These are phyloP conservation scores for Adelognathus sp. DNA, from an alignment of 2,888 invertebrate species.

Conservation along the genomic window DNA sequence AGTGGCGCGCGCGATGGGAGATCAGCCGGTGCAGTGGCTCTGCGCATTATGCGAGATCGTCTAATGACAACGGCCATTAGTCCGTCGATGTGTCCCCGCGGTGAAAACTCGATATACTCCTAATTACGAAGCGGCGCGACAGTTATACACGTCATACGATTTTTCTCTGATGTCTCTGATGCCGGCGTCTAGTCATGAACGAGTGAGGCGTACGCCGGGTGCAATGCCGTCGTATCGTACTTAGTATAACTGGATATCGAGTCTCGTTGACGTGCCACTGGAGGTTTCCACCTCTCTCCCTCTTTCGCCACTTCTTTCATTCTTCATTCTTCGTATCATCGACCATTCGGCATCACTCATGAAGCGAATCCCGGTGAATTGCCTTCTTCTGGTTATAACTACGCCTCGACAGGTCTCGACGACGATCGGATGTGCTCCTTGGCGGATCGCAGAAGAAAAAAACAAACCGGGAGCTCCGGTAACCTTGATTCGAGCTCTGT, in stretches of 20 bases:
- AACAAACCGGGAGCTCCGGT: slow-evolving; percentile 68
- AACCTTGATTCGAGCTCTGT: slow-evolving; percentile 66
- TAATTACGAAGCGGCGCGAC: slow-evolving; percentile 60
- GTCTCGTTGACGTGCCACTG: slow-evolving; percentile 1
- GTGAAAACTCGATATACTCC: slow-evolving; percentile 55
- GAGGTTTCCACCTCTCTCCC: slow-evolving; percentile 9
- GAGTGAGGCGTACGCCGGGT: slow-evolving; percentile 19
- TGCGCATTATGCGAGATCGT: slow-evolving; percentile 14
- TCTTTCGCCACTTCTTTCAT: slow-evolving; percentile 15
- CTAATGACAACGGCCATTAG: slow-evolving; percentile 62
- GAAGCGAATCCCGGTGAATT: slow-evolving; percentile 37
- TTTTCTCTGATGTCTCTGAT: slow-evolving; percentile 35
- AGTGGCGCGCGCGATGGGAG: background rate
- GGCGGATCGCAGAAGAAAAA: background rate
- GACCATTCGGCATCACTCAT: slow-evolving; percentile 26
- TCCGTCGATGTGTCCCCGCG: slow-evolving; percentile 25
- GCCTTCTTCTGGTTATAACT: slow-evolving; percentile 10
- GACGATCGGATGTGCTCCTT: slow-evolving; percentile 55
- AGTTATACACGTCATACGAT: slow-evolving; percentile 56
- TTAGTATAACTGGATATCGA: slow-evolving; percentile 56
- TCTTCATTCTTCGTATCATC: slow-evolving; percentile 19
- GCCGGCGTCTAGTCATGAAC: slow-evolving; percentile 29
- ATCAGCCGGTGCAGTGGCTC: background rate
- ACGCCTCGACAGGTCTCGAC: slow-evolving; percentile 64
- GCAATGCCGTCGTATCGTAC: slow-evolving; percentile 14